Evolutionary conservation across 2,797 vertebrate species (phyloP).

Genomic region (Lithobates pipiens): DNA sequence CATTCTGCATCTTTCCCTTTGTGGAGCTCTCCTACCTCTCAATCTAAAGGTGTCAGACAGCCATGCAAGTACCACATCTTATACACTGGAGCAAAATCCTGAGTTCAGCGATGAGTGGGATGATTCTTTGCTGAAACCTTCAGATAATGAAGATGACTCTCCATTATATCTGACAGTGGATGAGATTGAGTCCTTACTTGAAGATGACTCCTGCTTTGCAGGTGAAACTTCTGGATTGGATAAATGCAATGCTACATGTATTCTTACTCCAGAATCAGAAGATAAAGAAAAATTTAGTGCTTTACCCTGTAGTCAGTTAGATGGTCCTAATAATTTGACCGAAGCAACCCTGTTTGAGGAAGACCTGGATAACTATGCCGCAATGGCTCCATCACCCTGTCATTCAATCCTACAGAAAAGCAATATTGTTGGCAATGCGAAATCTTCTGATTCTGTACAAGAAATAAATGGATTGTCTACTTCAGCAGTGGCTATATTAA

Average conservation of each 20-base stretch:
- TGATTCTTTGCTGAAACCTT: conserved; percentile 70
- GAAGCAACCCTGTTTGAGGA: neutral
- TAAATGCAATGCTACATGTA: neutral
- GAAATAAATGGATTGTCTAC: neutral
- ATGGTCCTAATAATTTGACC: neutral
- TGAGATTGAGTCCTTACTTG: conserved; percentile 73
- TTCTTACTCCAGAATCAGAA: neutral
- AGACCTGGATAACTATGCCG: conserved; percentile 41
- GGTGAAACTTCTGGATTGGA: conserved; percentile 30
- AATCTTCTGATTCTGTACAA: neutral
- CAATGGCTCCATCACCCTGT: conserved; percentile 27
- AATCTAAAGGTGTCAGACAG: neutral
- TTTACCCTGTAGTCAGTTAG: neutral
- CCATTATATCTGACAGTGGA: conserved; percentile 70
- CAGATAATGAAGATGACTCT: conserved; percentile 68
- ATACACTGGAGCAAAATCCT: neutral
- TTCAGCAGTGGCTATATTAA: neutral
- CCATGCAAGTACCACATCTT: neutral
- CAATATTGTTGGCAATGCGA: neutral
- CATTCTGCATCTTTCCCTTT: conserved; percentile 16
- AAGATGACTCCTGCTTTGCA: conserved; percentile 64
- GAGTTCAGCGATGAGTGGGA: conserved; percentile 56
- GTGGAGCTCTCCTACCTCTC: neutral
- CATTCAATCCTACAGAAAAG: neutral
- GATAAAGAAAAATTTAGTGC: neutral